Evolutionary conservation across 2,888 invertebrate species (phyloP), one percentile per base, ranked within the genome.

Genomic region (Synanthedon myopaeformis): DNA sequence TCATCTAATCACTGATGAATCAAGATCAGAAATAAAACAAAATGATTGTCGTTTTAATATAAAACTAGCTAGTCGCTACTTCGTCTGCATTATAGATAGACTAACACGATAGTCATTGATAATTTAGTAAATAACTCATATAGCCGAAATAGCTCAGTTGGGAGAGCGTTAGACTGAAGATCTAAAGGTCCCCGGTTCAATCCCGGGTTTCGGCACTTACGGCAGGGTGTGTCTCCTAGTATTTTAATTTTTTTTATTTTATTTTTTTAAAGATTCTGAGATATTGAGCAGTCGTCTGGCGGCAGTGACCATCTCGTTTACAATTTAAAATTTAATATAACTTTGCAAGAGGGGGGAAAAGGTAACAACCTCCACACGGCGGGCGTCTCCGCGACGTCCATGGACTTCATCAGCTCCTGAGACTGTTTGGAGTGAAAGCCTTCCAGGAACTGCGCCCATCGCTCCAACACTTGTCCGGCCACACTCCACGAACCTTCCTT

Each of bases 371-470:
- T 64, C 85, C 86, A 85, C 50, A 75, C 66, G 11, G 66, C 35
- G 3, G 53, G 3, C 64, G 58, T 1, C 58, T 56, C 8, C 2
- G 70, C 69, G 55, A 71, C 52, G 41, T 55, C 58, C 55, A 63
- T 65, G 59, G 61, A 60, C 12, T 69, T 70, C 8, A 80, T 58
- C 56, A 83, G 62, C 52, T 57, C 64, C 64, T 74, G 78, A 41
- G 84, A 66, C 58, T 76, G 70, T 54, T 62, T 59, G 3, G 84
- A 85, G 72, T 87, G 81, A 67, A 63, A 82, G 67, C 77, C 79
- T 64, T 88, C 87, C 17, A 88, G 67, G 76, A 87, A 88, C 52
- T 82, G 82, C 54, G 78, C 85, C 86, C 88, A 86, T 1, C 79
- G 77, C 13, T 76, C 66, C 65, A 88, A 63, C 69, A 83, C 81